phyloP scores from a whole-genome alignment of 2,113 vertebrate species.

The Sardina pilchardus region DNA sequence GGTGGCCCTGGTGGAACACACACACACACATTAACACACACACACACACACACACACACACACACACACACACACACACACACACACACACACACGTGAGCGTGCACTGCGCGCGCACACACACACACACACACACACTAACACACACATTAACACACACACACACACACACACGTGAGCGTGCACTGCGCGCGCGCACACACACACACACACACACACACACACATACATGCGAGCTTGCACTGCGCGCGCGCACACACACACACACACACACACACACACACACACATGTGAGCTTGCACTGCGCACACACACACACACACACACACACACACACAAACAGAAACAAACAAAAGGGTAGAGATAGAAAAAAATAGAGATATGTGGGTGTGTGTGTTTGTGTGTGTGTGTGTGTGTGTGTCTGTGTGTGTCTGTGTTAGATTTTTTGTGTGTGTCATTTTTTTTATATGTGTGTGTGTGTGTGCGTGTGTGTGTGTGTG shows the following conservation, averaged over 20 bases:
- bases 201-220: constrained; percentile 4
- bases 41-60: constrained; percentile 3
- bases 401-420: not conserved
- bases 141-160: not conserved
- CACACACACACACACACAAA: not conserved
- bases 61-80: not conserved
- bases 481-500: not conserved
- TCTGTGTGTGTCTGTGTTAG: not conserved
- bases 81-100: not conserved
- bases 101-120: too few relatives aligned
- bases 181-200: too few relatives aligned
- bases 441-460: not conserved
- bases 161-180: constrained; percentile 18
- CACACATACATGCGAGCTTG: not conserved
- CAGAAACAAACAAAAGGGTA: not conserved
- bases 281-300: too few relatives aligned
- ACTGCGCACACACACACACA: not conserved
- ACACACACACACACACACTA: not conserved
- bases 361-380: too few relatives aligned
- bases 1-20: constrained; percentile 71
- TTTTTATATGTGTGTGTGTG: not conserved
- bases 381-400: constrained; percentile 1
- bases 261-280: not conserved
- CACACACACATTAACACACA: not conserved
- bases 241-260: not conserved